Evolutionary conservation across 1,140 invertebrate species (phyloP), one percentile per base, ranked within the genome.

Genomic region (Bombus confusus): DNA sequence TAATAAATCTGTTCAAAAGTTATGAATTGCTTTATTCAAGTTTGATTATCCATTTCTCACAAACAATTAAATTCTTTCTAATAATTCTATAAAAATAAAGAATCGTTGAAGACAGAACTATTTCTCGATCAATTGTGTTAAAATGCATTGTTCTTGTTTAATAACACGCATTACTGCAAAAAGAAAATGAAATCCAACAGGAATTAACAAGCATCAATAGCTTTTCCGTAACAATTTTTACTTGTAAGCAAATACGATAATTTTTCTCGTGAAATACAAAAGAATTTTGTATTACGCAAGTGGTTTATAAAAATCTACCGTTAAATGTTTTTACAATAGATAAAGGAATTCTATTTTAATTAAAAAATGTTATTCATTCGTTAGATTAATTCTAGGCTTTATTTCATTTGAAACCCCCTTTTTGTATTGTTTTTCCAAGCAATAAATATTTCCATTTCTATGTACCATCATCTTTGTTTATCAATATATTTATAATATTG

Each of bases 341-440:
- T 52, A 68, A 43, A 80, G 77, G 68, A 85, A 62, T 80, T 41
- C 75, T 64, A 37, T 22, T 13, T 37, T 1, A 71, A 62, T 85
- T 43, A 71, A 69, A 80, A 69, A 43, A n/a, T 75, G 9, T 52
- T 22, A 34, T 12, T 85, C 15, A 18, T 73, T n/a, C 18, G 25
- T 69, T 39, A 68, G 74, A 83, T 41, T 83, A 83, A 83, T 57
- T 76, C 64, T 78, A 83, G 81, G 41, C 64, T 83, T 83, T 83
- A 83, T 83, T 82, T 43, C n/a, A 31, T 66, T 52, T 22, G 37
- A 68, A 69, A 78, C 64, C 74, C 64, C 8, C 15, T 25, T 34
- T 28, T 39, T 28, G 10, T 62, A n/a, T 62, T n/a, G n/a, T 41
- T 18, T 74, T 57, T 47, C 69, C 47, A 83, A 83, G 74, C 81